phyloP scores from a whole-genome alignment of 2,113 vertebrate species.

The Baryphthengus martii region DNA sequence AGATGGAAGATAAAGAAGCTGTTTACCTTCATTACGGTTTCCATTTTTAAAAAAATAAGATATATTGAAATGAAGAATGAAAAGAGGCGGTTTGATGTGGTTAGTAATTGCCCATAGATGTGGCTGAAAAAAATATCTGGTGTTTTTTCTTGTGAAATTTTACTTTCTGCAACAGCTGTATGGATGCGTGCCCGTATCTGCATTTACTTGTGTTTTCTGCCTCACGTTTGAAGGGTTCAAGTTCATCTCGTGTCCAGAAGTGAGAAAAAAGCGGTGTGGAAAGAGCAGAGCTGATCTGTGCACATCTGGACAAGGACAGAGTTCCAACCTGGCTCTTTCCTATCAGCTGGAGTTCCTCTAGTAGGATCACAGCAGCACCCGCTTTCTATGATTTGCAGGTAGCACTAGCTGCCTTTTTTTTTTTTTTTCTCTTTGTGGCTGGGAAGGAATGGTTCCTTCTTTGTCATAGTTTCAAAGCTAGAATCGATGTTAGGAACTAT shows the following conservation, averaged over 20 bases:
- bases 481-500: neutral
- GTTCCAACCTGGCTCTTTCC: neutral
- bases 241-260: neutral
- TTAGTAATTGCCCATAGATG: neutral
- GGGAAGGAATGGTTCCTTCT: neutral
- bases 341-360: neutral
- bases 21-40: constrained; percentile 4
- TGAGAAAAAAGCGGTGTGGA: neutral
- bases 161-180: neutral
- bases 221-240: neutral
- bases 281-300: neutral
- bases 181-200: neutral
- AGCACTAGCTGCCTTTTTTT: neutral
- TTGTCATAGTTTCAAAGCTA: neutral
- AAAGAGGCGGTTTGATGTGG: neutral
- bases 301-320: neutral
- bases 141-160: constrained; percentile 15
- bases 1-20: constrained; percentile 40
- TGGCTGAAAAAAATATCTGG: neutral
- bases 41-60: neutral
- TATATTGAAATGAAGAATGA: neutral
- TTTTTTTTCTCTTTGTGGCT: neutral
- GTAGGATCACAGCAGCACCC: rapidly evolving
- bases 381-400: neutral
- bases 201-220: neutral